These are phyloP conservation scores for Caenorhabditis sp. DNA, from an alignment of 2,888 invertebrate species.

Conservation along the genomic window DNA sequence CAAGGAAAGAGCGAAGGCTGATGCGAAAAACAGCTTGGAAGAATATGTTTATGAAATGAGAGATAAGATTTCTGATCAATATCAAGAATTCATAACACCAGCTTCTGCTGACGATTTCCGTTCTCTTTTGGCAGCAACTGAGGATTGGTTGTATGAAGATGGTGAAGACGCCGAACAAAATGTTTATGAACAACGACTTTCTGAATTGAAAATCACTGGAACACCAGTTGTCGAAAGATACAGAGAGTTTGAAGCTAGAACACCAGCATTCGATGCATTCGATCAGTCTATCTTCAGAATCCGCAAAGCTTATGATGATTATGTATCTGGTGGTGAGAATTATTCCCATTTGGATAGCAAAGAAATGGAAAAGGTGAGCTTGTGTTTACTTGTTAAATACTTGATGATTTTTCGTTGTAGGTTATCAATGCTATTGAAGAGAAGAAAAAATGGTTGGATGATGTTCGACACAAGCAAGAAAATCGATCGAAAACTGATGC, in stretches of 20 bases:
- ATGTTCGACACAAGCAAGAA: slow-evolving; percentile 78
- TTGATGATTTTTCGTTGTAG: no score
- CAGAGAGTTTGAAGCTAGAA: slow-evolving; percentile 83
- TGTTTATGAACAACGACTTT: slow-evolving; percentile 76
- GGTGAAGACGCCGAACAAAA: slow-evolving; percentile 88
- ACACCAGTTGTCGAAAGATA: slow-evolving; percentile 88
- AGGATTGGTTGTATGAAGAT: slow-evolving; percentile 95
- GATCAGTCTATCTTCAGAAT: slow-evolving; percentile 82
- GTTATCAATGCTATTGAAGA: slow-evolving; percentile 78
- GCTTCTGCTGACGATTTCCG: slow-evolving; percentile 72
- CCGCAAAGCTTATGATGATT: slow-evolving; percentile 77
- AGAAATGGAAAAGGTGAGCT: slow-evolving; percentile 78
- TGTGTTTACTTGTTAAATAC: no score
- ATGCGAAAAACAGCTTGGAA: slow-evolving; percentile 94
- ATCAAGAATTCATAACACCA: slow-evolving; percentile 82
- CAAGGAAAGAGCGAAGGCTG: slow-evolving; percentile 91
- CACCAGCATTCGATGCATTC: slow-evolving; percentile 83
- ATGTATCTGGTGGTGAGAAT: slow-evolving; percentile 72
- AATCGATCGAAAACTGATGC: slow-evolving; percentile 54
- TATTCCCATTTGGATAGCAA: slow-evolving; percentile 79
- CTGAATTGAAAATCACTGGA: slow-evolving; percentile 78
- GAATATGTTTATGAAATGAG: slow-evolving; percentile 97
- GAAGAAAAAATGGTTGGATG: slow-evolving; percentile 85
- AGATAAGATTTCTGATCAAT: slow-evolving; percentile 82
- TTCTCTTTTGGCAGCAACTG: slow-evolving; percentile 82